Evolutionary conservation across 2,888 invertebrate species (phyloP).

Genomic region (Lordiphosa fenestrarum): DNA sequence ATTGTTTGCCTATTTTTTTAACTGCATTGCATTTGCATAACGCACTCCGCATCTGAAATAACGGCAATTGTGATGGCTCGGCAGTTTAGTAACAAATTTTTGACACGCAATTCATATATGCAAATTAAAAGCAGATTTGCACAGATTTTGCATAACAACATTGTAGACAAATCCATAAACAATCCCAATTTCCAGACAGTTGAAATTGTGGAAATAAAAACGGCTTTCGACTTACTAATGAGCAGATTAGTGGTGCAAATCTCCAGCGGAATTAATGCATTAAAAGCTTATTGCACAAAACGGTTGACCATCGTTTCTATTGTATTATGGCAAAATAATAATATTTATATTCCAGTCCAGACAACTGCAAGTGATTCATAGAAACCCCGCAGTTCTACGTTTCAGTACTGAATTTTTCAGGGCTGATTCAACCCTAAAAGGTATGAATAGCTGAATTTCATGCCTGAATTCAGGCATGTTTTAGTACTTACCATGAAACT

Average conservation of each 20-base stretch:
- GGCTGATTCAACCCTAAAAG: too few species aligned
- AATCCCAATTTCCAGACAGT: conserved; percentile 10
- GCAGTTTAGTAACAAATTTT: conserved; percentile 10
- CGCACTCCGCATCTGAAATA: conserved; percentile 9
- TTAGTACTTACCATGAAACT: too few species aligned
- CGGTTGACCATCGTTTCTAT: too few species aligned
- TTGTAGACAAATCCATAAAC: conserved; percentile 17
- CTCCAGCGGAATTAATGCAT: neutral
- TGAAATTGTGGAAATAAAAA: neutral
- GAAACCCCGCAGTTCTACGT: too few species aligned
- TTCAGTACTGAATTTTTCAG: too few species aligned
- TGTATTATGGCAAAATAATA: too few species aligned
- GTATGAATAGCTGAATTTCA: too few species aligned
- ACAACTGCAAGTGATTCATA: too few species aligned
- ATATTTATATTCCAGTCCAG: too few species aligned
- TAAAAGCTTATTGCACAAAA: too few species aligned
- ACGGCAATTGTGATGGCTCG: conserved; percentile 5
- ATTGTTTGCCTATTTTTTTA: conserved; percentile 28
- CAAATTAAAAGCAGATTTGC: conserved; percentile 43
- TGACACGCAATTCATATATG: conserved; percentile 10
- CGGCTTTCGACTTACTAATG: conserved; percentile 17
- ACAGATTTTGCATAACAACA: conserved; percentile 23
- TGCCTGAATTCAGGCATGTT: too few species aligned
- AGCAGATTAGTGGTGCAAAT: conserved; percentile 10
- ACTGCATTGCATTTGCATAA: conserved; percentile 16